Evolutionary conservation across 2,888 invertebrate species (phyloP).

Genomic region (Rhingia rostrata): DNA sequence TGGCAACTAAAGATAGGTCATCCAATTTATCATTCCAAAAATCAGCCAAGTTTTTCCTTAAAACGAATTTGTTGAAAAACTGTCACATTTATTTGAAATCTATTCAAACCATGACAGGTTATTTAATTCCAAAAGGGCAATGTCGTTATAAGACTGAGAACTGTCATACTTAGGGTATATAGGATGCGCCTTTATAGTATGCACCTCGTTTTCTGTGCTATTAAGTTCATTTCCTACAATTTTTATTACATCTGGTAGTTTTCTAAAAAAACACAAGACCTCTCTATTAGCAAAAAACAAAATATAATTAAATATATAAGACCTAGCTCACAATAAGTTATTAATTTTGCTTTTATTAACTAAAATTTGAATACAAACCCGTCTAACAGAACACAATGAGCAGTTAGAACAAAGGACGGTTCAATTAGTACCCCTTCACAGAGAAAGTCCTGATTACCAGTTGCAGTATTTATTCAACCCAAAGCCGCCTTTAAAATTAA

Average conservation of each 20-base stretch:
- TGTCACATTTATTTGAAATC: background rate
- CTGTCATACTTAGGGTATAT: conserved; percentile 7
- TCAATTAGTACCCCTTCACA: too few relatives aligned
- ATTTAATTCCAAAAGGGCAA: conserved; percentile 17
- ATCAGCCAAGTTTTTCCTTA: conserved; percentile 9
- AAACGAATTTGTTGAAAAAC: background rate
- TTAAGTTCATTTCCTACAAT: conserved; percentile 9
- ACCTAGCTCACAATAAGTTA: too few relatives aligned
- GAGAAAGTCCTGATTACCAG: too few relatives aligned
- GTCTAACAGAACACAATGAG: too few relatives aligned
- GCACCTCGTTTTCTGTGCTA: conserved; percentile 1
- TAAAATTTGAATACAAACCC: too few relatives aligned
- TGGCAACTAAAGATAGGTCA: background rate
- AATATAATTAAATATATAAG: too few relatives aligned
- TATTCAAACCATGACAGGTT: conserved; percentile 6
- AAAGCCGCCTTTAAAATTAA: too few relatives aligned
- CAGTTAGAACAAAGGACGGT: too few relatives aligned
- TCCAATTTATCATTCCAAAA: background rate
- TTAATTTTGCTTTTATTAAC: too few relatives aligned
- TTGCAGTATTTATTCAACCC: too few relatives aligned
- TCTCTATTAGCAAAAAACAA: too few relatives aligned
- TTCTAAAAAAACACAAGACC: conserved; percentile 13
- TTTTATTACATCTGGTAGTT: conserved; percentile 22
- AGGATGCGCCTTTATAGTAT: conserved; percentile 1
- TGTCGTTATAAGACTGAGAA: conserved; percentile 30